A percentile compares a stretch with the other conserved stretches of the same genome.
phyloP scores from a whole-genome alignment of 1,140 invertebrate species.

The Bilobella aurantiaca region DNA sequence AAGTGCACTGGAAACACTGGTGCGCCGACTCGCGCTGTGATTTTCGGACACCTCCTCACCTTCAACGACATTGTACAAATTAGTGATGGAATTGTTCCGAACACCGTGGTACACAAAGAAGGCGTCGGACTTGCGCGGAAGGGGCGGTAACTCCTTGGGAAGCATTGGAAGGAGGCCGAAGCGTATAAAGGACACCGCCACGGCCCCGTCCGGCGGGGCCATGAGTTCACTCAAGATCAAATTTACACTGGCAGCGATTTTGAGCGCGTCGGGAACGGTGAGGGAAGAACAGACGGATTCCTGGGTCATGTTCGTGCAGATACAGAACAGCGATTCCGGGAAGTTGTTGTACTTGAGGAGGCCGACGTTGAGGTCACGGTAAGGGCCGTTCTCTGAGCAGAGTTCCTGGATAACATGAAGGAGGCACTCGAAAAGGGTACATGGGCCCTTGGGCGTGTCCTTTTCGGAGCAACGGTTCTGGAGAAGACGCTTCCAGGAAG shows the following conservation, averaged over 20 bases:
- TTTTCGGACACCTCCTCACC: constrained; percentile 11
- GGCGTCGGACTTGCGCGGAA: constrained; percentile 24
- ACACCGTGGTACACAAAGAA: constrained; percentile 25
- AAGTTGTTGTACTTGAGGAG: constrained; percentile 30
- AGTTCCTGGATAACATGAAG: constrained; percentile 24
- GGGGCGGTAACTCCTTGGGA: constrained; percentile 25
- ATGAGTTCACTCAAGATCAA: constrained; percentile 30
- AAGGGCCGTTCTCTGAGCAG: constrained; percentile 20
- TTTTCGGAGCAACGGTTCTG: constrained; percentile 17
- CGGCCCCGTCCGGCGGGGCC: constrained; percentile 31
- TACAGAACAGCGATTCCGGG: constrained; percentile 20
- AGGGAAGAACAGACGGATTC: not conserved
- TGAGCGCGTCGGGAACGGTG: constrained; percentile 16
- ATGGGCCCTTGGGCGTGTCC: constrained; percentile 22
- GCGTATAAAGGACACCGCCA: constrained; percentile 20
- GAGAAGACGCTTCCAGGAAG: constrained; percentile 23
- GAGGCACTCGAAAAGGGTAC: constrained; percentile 28
- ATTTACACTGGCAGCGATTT: constrained; percentile 23
- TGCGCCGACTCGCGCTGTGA: not conserved
- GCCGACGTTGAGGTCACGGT: constrained; percentile 27
- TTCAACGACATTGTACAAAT: constrained; percentile 4
- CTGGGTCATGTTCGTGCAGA: constrained; percentile 23
- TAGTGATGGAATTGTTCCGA: not conserved
- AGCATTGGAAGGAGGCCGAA: constrained; percentile 29
- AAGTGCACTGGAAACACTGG: not conserved